These are phyloP conservation scores for Hippoglossus hippoglossus DNA, from an alignment of 2,797 vertebrate species.

Conservation along the genomic window DNA sequence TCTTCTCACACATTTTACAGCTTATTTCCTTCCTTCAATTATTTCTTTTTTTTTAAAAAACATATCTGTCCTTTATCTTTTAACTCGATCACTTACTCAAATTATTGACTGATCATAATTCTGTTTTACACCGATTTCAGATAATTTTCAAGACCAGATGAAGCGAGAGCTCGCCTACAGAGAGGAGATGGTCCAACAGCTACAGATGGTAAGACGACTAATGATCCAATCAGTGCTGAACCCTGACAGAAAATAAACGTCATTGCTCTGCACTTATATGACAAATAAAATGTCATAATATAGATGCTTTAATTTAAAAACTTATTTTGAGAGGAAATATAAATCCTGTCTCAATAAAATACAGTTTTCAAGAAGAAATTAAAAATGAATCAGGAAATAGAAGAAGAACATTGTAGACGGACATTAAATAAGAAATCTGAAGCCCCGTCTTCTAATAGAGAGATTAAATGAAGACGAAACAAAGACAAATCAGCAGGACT, in stretches of 20 bases:
- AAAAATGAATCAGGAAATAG: slow-evolving; percentile 3
- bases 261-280: slow-evolving; percentile 18
- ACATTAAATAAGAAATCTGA: slow-evolving; percentile 3
- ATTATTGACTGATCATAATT: slow-evolving; percentile 28
- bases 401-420: slow-evolving; percentile 5
- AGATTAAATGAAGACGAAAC: slow-evolving; percentile 19
- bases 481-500: slow-evolving; percentile 2
- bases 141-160: slow-evolving; percentile 99
- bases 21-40: neutral
- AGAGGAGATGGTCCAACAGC: slow-evolving; percentile 98
- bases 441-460: neutral
- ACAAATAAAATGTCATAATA: slow-evolving; percentile 46
- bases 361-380: slow-evolving; percentile 3
- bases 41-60: too few relatives aligned
- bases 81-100: too few relatives aligned
- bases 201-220: slow-evolving; percentile 92
- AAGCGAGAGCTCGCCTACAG: slow-evolving; percentile 96
- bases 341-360: slow-evolving; percentile 29
- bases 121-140: slow-evolving; percentile 74
- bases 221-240: slow-evolving; percentile 51
- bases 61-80: neutral
- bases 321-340: slow-evolving; percentile 26
- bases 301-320: slow-evolving; percentile 15
- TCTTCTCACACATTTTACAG: too few relatives aligned
- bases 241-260: slow-evolving; percentile 40